Conservation (phyloP, 2,113 vertebrate genomes). For the Phalacrocorax aristotelis region DNA sequence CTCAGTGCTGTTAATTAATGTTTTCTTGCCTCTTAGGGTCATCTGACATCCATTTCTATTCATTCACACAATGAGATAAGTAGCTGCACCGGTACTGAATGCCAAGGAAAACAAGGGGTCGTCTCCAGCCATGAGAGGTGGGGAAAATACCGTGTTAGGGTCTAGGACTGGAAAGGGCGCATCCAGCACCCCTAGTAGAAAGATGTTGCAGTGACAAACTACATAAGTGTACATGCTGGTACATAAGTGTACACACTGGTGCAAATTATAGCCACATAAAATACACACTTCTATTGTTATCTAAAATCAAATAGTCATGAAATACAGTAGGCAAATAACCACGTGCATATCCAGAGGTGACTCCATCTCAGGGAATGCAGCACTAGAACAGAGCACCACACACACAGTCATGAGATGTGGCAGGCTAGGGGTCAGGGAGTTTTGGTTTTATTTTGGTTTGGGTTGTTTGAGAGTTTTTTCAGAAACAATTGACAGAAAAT, state of each 20-base stretch:
- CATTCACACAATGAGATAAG: background rate
- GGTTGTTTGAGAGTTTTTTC: background rate
- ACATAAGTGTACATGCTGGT: background rate
- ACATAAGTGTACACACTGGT: background rate
- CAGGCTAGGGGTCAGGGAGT: background rate
- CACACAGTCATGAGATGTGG: background rate
- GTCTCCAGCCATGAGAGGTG: background rate
- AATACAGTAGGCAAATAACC: background rate
- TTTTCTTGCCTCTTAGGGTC: background rate
- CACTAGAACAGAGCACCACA: background rate
- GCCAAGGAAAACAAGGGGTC: background rate
- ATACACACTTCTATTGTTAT: background rate
- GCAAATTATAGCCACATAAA: background rate
- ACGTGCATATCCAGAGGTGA: background rate
- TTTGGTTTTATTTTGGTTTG: background rate
- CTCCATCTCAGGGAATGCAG: background rate
- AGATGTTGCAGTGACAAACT: background rate
- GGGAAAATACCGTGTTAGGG: background rate
- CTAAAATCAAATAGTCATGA: background rate
- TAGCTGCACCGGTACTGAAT: background rate
- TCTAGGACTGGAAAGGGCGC: background rate
- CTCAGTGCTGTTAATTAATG: background rate
- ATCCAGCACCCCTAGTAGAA: background rate
- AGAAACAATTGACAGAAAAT: background rate
- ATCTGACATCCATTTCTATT: background rate